These are phyloP conservation scores for Varecia variegata DNA, from an alignment of 2,797 vertebrate genomes.

Conservation along the genomic window DNA sequence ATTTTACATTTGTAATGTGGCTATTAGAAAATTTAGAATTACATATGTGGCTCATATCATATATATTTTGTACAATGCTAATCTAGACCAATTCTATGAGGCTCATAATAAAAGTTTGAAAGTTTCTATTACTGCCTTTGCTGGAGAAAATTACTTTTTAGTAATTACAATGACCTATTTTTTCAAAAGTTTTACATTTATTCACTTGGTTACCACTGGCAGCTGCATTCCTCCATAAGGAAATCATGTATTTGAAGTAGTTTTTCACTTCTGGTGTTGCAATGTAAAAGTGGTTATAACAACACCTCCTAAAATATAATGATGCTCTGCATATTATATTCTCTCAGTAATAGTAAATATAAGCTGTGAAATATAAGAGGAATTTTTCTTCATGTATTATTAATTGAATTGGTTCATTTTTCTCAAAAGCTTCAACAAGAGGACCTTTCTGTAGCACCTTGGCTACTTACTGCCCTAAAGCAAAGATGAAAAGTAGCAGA, in stretches of 20 bases:
- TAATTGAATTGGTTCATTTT: not conserved
- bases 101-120: not conserved
- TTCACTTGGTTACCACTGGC: not conserved
- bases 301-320: not conserved
- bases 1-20: conserved; percentile 43
- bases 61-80: not conserved
- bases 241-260: not conserved
- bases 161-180: not conserved
- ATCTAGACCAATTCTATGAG: not conserved
- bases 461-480: not conserved
- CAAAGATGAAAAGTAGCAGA: not conserved
- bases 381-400: not conserved
- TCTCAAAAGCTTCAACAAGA: not conserved
- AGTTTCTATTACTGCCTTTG: not conserved
- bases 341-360: not conserved
- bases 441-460: not conserved
- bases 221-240: not conserved
- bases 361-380: not conserved
- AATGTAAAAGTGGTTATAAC: not conserved
- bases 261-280: not conserved
- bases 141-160: not conserved
- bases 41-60: not conserved
- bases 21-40: not conserved
- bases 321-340: not conserved
- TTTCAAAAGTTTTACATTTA: not conserved